These are phyloP conservation scores for Netta rufina DNA, from an alignment of 2,797 vertebrate genomes.

Conservation along the genomic window DNA sequence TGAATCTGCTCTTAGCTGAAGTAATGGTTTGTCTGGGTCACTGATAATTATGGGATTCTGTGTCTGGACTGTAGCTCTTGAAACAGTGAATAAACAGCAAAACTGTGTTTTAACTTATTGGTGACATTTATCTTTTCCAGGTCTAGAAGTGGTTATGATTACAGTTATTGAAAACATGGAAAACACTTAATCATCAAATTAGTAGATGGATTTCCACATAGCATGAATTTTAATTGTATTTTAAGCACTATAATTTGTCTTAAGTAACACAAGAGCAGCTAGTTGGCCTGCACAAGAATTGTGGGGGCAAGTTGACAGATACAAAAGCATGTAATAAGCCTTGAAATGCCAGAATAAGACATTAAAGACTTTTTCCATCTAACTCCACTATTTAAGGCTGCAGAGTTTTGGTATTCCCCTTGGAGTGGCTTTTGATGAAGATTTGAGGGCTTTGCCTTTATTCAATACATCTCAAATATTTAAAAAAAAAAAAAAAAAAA, in stretches of 20 bases:
- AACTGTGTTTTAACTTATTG: neutral
- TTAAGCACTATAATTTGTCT: neutral
- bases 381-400: neutral
- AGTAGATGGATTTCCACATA: slow-evolving; percentile 10
- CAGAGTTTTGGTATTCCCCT: neutral
- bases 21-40: neutral
- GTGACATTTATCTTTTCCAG: neutral
- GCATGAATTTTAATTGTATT: slow-evolving; percentile 26
- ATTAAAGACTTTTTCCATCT: neutral
- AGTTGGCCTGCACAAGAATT: neutral
- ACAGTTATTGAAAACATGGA: neutral
- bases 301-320: neutral
- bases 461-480: neutral
- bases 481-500: neutral
- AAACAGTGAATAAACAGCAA: neutral
- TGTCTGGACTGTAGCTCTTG: neutral
- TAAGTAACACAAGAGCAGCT: neutral
- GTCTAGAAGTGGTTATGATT: slow-evolving; percentile 17
- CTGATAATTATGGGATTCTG: neutral
- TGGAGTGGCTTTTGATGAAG: neutral
- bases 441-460: neutral
- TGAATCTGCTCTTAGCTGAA: neutral
- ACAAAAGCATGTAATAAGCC: neutral
- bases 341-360: neutral
- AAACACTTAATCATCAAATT: slow-evolving; percentile 23